Conservation (phyloP, 53 echinoderm and acorn worm genomes). For the Actinopyga echinites region DNA sequence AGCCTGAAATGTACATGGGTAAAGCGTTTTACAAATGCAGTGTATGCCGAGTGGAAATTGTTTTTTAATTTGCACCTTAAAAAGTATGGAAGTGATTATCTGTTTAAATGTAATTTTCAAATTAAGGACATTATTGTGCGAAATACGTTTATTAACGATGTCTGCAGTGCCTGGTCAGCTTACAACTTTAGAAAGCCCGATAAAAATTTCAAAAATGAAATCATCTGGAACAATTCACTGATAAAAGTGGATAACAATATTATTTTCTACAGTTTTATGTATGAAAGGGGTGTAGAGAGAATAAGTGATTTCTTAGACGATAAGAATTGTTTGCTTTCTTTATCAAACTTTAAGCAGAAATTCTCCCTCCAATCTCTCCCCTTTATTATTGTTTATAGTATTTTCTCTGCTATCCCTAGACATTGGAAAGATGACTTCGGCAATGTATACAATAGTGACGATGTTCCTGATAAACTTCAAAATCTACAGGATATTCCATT, state of each 20-base stretch:
- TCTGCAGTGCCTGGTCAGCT: background rate
- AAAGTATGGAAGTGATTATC: background rate
- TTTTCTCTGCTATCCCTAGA: conserved; percentile 55
- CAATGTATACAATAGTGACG: no score
- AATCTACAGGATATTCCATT: no score
- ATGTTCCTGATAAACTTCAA: no score
- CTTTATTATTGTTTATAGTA: conserved; percentile 55
- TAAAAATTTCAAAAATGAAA: background rate
- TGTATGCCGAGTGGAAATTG: background rate
- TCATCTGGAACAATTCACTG: background rate
- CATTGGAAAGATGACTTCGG: conserved; percentile 57
- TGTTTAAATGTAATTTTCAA: background rate
- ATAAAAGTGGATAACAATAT: background rate
- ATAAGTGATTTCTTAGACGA: background rate
- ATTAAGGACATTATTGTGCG: background rate
- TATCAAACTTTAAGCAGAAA: background rate
- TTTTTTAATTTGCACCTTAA: background rate
- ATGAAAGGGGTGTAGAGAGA: background rate
- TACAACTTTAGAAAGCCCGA: background rate
- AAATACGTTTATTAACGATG: background rate
- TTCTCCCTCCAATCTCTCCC: background rate
- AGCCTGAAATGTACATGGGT: conserved; percentile 20
- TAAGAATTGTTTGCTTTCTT: background rate
- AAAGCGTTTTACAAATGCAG: background rate
- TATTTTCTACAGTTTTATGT: background rate